Conservation (phyloP, 2,888 invertebrate species). For the Sphecodes monilicornis region DNA sequence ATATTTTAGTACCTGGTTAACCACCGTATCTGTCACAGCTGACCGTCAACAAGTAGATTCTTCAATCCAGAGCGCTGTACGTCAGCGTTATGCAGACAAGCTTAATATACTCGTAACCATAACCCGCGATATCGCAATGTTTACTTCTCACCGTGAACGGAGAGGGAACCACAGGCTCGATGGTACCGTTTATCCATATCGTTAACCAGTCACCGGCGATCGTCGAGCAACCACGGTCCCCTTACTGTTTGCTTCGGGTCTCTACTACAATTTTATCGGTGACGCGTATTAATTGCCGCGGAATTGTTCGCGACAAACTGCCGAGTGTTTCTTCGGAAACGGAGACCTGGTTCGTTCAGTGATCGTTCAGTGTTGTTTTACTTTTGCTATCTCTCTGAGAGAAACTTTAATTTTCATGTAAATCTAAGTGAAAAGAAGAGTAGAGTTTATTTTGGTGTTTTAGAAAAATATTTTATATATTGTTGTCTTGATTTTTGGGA, state of each 20-base stretch:
- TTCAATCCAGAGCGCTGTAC: not conserved
- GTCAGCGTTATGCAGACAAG: not conserved
- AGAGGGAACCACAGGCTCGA: conserved; percentile 54
- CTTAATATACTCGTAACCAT: not conserved
- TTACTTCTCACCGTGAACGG: conserved; percentile 53
- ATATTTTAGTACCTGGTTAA: not conserved
- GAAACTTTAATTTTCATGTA: not conserved
- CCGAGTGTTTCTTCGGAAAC: not conserved
- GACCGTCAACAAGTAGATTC: not conserved
- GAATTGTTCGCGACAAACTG: not conserved
- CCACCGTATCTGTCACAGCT: not conserved
- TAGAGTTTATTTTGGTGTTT: too few relatives aligned
- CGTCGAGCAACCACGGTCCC: conserved; percentile 20
- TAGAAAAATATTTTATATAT: too few relatives aligned
- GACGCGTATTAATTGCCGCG: conserved; percentile 7
- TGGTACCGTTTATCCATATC: conserved; percentile 32
- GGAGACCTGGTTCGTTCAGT: not conserved
- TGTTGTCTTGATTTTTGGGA: too few relatives aligned
- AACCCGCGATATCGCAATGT: conserved; percentile 50
- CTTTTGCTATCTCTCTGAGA: not conserved
- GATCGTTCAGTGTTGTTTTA: not conserved
- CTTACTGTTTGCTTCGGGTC: not conserved
- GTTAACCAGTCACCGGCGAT: conserved; percentile 49
- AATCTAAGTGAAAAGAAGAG: not conserved
- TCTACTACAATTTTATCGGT: not conserved